A percentile compares a stretch with the other conserved stretches of the same genome.
Conservation (phyloP, 2,888 invertebrate species). For the Cataglyphis albicans region DNA sequence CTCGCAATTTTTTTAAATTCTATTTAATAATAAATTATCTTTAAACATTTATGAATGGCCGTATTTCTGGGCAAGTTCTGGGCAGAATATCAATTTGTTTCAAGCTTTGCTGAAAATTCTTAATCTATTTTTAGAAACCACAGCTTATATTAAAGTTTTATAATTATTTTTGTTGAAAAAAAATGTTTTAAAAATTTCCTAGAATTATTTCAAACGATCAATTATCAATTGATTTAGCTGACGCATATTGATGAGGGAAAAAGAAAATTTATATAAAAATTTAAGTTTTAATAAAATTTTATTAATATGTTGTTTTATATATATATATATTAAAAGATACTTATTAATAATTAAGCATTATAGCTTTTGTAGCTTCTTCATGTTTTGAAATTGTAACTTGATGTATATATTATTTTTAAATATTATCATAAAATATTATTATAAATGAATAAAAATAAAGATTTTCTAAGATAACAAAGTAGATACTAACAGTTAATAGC, state of each 20-base stretch:
- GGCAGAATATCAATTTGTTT: not conserved
- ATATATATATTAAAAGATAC: not conserved
- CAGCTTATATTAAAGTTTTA: not conserved
- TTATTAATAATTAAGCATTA: not conserved
- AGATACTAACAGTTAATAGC: conserved; percentile 8
- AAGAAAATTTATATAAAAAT: conserved; percentile 4
- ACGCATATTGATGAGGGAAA: not conserved
- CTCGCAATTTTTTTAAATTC: not conserved
- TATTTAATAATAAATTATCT: not conserved
- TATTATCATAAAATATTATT: conserved; percentile 11
- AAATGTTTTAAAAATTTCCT: not conserved
- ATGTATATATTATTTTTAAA: not conserved
- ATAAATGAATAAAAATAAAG: conserved; percentile 1
- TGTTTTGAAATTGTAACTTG: not conserved
- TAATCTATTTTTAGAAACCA: not conserved
- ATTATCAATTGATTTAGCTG: conserved; percentile 19
- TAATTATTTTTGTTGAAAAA: conserved; percentile 33
- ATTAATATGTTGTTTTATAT: not conserved
- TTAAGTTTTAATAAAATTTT: not conserved
- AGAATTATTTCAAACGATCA: conserved; percentile 24
- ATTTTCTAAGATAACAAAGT: conserved; percentile 20
- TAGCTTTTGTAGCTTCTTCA: not conserved
- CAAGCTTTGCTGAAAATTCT: not conserved
- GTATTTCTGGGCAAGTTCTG: not conserved
- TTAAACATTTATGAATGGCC: not conserved